Conservation (phyloP, 1,140 invertebrate genomes). For the Diorhabda sublineata region DNA sequence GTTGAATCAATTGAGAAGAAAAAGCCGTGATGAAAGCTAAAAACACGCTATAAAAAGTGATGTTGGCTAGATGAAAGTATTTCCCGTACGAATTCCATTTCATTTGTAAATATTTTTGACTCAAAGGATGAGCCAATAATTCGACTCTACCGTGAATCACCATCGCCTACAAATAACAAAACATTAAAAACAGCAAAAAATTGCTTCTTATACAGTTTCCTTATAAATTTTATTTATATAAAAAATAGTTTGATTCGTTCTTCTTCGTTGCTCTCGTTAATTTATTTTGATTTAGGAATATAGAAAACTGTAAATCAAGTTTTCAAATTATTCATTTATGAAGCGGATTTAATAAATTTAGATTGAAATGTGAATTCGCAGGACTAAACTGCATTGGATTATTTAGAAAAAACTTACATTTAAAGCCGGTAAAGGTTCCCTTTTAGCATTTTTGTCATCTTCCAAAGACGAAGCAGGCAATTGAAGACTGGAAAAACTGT, state of each 20-base stretch:
- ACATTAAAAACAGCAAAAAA: too few relatives aligned
- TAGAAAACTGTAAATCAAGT: too few relatives aligned
- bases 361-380: too few relatives aligned
- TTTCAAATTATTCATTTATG: too few relatives aligned
- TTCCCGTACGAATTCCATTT: slow-evolving; percentile 86
- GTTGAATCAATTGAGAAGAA: slow-evolving; percentile 49
- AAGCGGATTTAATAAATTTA: too few relatives aligned
- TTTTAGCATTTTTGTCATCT: slow-evolving; percentile 56
- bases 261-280: too few relatives aligned
- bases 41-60: slow-evolving; percentile 72
- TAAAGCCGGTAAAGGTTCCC: slow-evolving; percentile 63
- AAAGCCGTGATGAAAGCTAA: slow-evolving; percentile 70
- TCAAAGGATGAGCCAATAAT: slow-evolving; percentile 73
- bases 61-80: slow-evolving; percentile 74
- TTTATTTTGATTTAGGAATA: too few relatives aligned
- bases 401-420: slow-evolving; percentile 57
- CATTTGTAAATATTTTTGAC: slow-evolving; percentile 81
- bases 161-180: slow-evolving; percentile 61
- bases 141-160: slow-evolving; percentile 74
- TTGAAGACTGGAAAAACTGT: slow-evolving; percentile 67
- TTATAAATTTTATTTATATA: too few relatives aligned
- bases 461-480: slow-evolving; percentile 56
- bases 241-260: too few relatives aligned
- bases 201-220: too few relatives aligned
- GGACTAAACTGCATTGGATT: too few relatives aligned